Percentiles rank a stretch among this genome's conserved stretches.
phyloP scores from a whole-genome alignment of 2,888 invertebrate genomes.

The Eupithecia pulchellata region DNA sequence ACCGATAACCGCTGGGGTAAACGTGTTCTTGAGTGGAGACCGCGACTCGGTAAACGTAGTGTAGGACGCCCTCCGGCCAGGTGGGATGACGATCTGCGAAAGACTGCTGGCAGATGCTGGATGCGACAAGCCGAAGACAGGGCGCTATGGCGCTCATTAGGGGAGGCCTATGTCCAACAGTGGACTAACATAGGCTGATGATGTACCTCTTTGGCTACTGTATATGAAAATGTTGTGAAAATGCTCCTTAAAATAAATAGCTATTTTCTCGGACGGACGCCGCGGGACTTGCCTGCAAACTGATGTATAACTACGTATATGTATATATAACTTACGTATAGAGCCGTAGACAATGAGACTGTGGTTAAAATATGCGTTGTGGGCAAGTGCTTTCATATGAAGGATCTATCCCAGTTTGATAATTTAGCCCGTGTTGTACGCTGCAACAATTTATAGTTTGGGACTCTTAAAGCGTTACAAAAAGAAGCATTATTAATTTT shows the following conservation, averaged over 20 bases:
- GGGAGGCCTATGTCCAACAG: too few relatives aligned
- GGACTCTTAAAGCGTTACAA: not conserved
- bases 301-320: constrained; percentile 20
- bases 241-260: constrained; percentile 27
- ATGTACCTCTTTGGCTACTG: constrained; percentile 3
- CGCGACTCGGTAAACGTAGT: too few relatives aligned
- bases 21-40: too few relatives aligned
- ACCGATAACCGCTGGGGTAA: too few relatives aligned
- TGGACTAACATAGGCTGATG: too few relatives aligned
- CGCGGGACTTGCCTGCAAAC: constrained; percentile 21
- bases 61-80: too few relatives aligned
- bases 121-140: too few relatives aligned
- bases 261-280: constrained; percentile 27
- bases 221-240: constrained; percentile 25
- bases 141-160: too few relatives aligned
- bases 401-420: not conserved
- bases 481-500: not conserved
- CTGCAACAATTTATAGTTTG: not conserved
- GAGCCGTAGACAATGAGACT: not conserved
- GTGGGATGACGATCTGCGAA: too few relatives aligned
- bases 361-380: not conserved
- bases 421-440: not conserved
- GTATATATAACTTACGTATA: too few relatives aligned
- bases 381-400: not conserved
- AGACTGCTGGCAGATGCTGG: too few relatives aligned